Conservation (phyloP, 2,113 vertebrate genomes). For the Motacilla tschutschensis region DNA sequence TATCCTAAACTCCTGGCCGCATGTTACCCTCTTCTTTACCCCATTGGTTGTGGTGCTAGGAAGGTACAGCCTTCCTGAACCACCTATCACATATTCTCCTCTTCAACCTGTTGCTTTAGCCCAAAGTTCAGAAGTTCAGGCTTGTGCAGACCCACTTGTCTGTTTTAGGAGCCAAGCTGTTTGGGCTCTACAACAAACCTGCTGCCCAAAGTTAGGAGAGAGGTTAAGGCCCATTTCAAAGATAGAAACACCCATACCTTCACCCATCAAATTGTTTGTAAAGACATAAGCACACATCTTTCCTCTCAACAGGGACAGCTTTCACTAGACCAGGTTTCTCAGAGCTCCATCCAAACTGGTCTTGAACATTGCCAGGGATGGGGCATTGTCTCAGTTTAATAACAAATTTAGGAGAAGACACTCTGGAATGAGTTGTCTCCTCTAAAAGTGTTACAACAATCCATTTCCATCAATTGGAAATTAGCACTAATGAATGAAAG, state of each 20-base stretch:
- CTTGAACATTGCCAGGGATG: background rate
- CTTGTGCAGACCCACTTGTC: background rate
- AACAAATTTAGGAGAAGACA: background rate
- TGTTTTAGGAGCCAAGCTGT: background rate
- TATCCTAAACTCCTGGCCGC: accelerated
- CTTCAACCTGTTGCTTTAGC: background rate
- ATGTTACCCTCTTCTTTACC: background rate
- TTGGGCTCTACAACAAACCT: background rate
- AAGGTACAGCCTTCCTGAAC: accelerated
- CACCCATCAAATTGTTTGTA: background rate
- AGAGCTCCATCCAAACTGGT: background rate
- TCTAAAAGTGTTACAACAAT: background rate
- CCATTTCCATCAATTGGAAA: background rate
- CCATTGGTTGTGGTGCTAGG: background rate
- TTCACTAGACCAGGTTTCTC: background rate
- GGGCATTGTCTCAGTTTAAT: background rate
- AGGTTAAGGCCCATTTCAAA: background rate
- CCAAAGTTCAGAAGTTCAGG: background rate
- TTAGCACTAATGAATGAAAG: background rate
- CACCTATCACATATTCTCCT: background rate
- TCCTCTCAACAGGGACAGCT: background rate
- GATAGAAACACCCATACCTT: accelerated
- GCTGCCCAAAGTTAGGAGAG: background rate
- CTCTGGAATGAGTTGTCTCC: background rate
- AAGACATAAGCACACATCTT: background rate